Conservation (phyloP, 2,113 vertebrate genomes). For the Strigops habroptila region DNA sequence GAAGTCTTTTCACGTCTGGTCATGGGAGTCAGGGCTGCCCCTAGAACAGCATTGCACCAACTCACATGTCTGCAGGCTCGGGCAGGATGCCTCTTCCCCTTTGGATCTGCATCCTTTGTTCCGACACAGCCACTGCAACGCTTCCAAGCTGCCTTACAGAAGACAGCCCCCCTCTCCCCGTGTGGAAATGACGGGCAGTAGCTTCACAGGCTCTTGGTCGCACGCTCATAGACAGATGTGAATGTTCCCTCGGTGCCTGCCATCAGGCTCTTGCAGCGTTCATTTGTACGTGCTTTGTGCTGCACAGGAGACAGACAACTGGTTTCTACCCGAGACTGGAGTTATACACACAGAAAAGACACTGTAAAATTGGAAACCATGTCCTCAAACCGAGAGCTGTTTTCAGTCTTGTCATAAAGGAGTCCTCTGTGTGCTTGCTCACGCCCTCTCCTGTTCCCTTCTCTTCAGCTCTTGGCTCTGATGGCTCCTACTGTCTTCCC, state of each 20-base stretch:
- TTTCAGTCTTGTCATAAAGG: constrained; percentile 6
- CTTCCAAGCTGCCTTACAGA: background rate
- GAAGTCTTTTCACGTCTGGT: background rate
- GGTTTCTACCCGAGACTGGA: background rate
- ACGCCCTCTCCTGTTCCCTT: constrained; percentile 52
- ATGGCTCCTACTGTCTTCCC: background rate
- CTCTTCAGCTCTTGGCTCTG: constrained; percentile 15
- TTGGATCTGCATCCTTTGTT: background rate
- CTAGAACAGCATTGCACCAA: background rate
- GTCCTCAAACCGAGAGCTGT: background rate
- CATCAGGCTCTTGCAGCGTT: background rate
- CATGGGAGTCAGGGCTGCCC: background rate
- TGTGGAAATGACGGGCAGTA: background rate
- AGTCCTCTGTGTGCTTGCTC: constrained; percentile 41
- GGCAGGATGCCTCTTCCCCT: background rate
- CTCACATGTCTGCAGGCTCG: background rate
- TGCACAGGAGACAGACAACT: background rate
- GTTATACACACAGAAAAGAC: background rate
- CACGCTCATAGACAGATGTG: background rate
- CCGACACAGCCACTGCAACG: background rate
- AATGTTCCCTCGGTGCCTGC: background rate
- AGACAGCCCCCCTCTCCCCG: background rate
- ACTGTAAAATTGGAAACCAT: background rate
- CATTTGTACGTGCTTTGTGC: background rate
- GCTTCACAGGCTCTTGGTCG: background rate